Base-by-base conservation (phyloP, 2,797 vertebrate species). In the Esox masquinongy region DNA sequence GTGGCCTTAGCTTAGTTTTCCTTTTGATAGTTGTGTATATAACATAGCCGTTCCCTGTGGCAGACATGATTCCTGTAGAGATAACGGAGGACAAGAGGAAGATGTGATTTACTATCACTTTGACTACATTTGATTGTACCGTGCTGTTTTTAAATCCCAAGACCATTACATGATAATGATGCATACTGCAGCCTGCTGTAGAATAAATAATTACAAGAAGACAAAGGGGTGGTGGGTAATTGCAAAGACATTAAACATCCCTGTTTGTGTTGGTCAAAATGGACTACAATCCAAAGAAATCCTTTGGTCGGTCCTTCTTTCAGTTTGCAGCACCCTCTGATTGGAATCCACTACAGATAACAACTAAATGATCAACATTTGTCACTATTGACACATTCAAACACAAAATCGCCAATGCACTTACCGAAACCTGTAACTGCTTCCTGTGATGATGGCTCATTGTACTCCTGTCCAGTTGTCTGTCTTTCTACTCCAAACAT, bases 31-130 rank as follows among this genome's bases (percentile, higher is more conserved):
- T 94, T 94, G 94, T 95, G 79, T 93, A 97, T 83, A 99, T 93
- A 89, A 99, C 97, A 74, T 97, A 98, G 7, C 97, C 96, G 26
- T 99, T 99, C 68, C 97, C 97, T 68, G 94, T 90, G 67, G 95
- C 94, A 53, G 97, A 97, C 83, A 99, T 68, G 75, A 98, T 86
- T 26, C 97, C 97, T 99, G 90, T 4, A 85, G 86, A 68, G 17
- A 39, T 51, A 68, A 49, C 15, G 26, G 50, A 50, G 70, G 64
- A 59, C 53, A 59, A 59, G n/a, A 59, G 49, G 68, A 47, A 24
- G 4, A 15, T 47, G 6, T 11, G 36, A 3, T 39, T n/a, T 22
- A 56, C 19, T 61, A 22, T 59, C 56, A 24, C 9, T 47, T 14
- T 24, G 22, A 61, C 22, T 24, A 61, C 0, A 11, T 24, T 9